Percentiles rank a stretch among this genome's conserved stretches.
phyloP scores from a whole-genome alignment of 2,113 vertebrate genomes.

The Diphyllodes magnificus region DNA sequence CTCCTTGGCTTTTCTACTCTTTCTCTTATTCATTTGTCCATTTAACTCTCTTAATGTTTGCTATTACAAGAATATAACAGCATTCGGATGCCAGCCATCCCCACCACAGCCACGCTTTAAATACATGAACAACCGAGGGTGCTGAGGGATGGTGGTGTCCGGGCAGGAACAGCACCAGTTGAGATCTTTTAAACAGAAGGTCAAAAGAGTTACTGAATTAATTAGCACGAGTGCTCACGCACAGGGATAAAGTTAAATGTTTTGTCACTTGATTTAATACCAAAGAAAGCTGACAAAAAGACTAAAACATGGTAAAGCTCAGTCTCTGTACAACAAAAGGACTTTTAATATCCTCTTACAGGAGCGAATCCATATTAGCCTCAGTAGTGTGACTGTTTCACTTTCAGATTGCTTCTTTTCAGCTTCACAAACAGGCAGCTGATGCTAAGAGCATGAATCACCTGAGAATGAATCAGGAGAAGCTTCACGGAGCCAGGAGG shows the following conservation, averaged over 20 bases:
- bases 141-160: neutral
- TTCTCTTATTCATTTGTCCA: conserved; percentile 57
- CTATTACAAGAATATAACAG: conserved; percentile 56
- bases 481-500: neutral
- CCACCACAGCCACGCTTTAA: neutral
- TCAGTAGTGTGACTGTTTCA: neutral
- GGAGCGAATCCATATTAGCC: neutral
- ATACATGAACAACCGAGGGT: fast-evolving
- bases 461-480: neutral
- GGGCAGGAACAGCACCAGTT: neutral
- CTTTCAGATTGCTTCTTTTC: neutral
- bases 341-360: neutral
- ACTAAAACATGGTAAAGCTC: neutral
- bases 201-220: conserved; percentile 19
- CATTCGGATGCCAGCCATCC: conserved; percentile 12
- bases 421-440: neutral
- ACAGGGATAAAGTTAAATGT: conserved; percentile 3
- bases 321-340: neutral
- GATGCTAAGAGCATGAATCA: neutral
- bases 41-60: conserved; percentile 65
- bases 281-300: neutral
- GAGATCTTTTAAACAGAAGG: neutral
- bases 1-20: conserved; percentile 56
- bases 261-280: neutral
- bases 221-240: neutral